A percentile compares a stretch with the other conserved stretches of the same genome.
Evolutionary conservation across 1,140 invertebrate species (phyloP).

Genomic region (Apis dorsata): DNA sequence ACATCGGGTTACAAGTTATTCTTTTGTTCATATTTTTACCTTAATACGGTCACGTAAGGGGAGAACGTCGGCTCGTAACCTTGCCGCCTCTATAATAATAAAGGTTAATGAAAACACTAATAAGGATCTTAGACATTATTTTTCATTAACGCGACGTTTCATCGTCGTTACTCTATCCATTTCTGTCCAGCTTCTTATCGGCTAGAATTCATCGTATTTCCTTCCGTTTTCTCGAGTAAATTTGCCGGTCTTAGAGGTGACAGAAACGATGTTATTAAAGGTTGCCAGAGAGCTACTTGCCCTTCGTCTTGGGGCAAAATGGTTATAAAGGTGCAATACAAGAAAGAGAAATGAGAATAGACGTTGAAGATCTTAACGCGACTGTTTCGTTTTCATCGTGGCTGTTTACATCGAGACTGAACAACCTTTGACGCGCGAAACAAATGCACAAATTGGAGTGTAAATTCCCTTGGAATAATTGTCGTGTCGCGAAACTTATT

Average conservation of each 20-base stretch:
- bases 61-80: not conserved
- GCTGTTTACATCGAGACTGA: not conserved
- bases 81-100: constrained; percentile 10
- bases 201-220: not conserved
- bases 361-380: not conserved
- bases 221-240: not conserved
- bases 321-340: too few relatives aligned
- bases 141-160: constrained; percentile 25
- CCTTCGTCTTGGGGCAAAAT: too few relatives aligned
- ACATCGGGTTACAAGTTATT: constrained; percentile 1
- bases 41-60: constrained; percentile 35
- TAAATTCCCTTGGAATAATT: constrained; percentile 1
- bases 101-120: constrained; percentile 41
- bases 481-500: not conserved
- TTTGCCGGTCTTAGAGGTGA: not conserved
- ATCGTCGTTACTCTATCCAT: not conserved
- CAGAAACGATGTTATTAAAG: not conserved
- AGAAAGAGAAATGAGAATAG: not conserved
- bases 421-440: not conserved
- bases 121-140: constrained; percentile 25
- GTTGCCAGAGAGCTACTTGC: not conserved
- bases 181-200: not conserved
- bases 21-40: constrained; percentile 21
- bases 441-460: constrained; percentile 18
- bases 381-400: not conserved